Base-by-base conservation (phyloP, 2,797 vertebrate genomes). In the Hippocampus kuda region DNA sequence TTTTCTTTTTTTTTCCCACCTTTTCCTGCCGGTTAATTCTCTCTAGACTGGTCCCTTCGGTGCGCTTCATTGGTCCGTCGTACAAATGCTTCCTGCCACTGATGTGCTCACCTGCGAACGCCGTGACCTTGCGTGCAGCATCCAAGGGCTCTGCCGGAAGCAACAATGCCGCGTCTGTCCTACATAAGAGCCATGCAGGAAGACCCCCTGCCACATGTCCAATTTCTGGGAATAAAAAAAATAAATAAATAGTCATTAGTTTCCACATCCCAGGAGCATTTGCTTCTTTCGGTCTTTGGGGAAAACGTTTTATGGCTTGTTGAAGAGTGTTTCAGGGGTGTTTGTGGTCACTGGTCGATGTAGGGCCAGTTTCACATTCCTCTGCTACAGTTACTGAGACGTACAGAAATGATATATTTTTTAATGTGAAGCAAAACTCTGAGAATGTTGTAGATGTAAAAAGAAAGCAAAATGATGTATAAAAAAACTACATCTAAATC, bases 31-130 rank as follows among this genome's bases (percentile, higher is more conserved):
- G 12, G 64, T 70, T 72, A 59, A 10, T 26, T 74, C 80, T 60
- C 67, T 66, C 57, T 68, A 48, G 63, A 69, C 72, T 59, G 70
- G 70, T 76, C 65, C 67, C 65, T 62, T 53, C 57, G 69, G 70
- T 69, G 70, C 67, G 78, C 81, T 77, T 84, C 81, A 84, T 86
- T 80, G 82, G 72, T 84, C 73, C 59, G 57, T 75, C 71, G 81
- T 76, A 80, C 81, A 84, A 84, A 84, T 81, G 77, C 72, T 77
- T 75, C 71, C 72, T 73, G 76, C 77, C 78, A 72, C 74, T 70
- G 72, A 80, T 66, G 77, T 68, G 67, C 68, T 77, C 83, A 77
- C 77, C 26, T 75, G 81, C 80, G 80, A 83, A 27, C 26, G n/a
- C 7, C n/a, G 34, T n/a, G 61, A 62, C 63, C 69, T 77, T 16